Evolutionary conservation across 2,888 invertebrate species (phyloP).

Genomic region (Hedya salicella): DNA sequence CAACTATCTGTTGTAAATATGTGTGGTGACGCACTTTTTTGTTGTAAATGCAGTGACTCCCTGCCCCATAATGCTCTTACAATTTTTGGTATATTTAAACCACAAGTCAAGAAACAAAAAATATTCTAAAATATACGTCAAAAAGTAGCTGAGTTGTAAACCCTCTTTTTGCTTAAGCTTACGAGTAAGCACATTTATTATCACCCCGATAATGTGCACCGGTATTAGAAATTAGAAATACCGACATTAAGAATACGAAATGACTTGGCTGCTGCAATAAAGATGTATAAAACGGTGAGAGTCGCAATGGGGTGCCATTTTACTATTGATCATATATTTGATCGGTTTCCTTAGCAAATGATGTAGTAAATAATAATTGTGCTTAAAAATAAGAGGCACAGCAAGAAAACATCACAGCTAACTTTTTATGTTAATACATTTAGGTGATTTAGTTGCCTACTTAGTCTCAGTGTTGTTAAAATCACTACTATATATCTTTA

Average conservation of each 20-base stretch:
- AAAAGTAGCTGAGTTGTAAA: background rate
- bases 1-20: no score
- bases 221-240: conserved; percentile 30
- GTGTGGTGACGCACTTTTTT: no score
- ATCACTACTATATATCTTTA: no score
- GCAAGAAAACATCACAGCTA: no score
- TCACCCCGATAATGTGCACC: conserved; percentile 20
- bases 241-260: conserved; percentile 35
- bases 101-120: no score
- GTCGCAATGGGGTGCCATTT: conserved; percentile 40
- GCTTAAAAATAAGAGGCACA: conserved; percentile 3
- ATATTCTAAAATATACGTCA: background rate
- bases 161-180: conserved; percentile 22
- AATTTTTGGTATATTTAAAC: no score
- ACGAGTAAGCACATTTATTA: conserved; percentile 17
- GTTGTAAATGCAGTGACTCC: no score
- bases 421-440: no score
- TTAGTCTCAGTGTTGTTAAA: no score
- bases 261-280: conserved; percentile 26
- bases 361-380: background rate
- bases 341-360: conserved; percentile 21
- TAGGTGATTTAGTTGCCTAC: no score
- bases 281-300: conserved; percentile 29
- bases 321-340: conserved; percentile 29
- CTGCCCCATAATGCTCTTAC: no score